phyloP scores from a whole-genome alignment of 2,113 vertebrate genomes.

The Macroglossus sobrinus region DNA sequence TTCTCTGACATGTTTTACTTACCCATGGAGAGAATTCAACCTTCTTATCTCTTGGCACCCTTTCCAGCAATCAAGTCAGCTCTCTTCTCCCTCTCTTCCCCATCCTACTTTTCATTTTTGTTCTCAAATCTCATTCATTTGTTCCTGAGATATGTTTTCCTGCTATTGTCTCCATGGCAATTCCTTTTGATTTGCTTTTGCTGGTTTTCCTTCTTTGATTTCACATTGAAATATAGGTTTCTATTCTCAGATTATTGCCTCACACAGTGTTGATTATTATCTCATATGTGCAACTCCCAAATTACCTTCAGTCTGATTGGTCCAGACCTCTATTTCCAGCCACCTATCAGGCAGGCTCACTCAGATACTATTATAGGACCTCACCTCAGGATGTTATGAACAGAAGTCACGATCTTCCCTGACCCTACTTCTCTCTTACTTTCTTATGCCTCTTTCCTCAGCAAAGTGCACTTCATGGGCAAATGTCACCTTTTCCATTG shows the following conservation, averaged over 20 bases:
- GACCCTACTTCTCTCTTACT: neutral
- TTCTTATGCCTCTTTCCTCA: neutral
- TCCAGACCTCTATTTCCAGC: neutral
- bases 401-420: rapidly evolving
- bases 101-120: neutral
- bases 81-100: rapidly evolving
- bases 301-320: neutral
- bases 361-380: rapidly evolving
- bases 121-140: neutral
- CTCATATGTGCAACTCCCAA: neutral
- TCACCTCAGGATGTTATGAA: neutral
- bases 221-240: neutral
- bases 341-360: no score
- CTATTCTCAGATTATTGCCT: neutral
- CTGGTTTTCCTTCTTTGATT: neutral
- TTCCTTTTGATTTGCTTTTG: neutral
- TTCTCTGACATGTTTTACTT: neutral
- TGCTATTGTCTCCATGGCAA: neutral
- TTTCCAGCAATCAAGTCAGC: no score
- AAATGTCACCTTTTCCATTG: neutral
- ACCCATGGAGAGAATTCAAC: neutral
- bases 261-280: neutral
- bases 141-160: neutral
- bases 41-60: neutral
- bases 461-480: neutral